Base-by-base conservation (phyloP, 2,888 invertebrate species). In the Melolontha melolontha region DNA sequence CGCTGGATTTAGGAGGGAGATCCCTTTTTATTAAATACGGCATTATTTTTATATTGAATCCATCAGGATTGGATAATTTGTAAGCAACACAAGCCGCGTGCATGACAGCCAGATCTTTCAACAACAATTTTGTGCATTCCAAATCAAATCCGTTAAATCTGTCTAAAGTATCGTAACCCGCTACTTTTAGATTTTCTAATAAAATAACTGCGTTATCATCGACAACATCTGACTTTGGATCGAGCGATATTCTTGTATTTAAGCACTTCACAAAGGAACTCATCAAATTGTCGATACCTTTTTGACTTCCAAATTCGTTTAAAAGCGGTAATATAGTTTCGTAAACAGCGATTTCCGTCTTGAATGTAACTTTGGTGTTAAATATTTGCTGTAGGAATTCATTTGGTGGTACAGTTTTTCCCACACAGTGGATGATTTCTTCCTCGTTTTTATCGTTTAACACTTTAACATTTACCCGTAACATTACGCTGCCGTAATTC, bases 401-500 rank as follows among this genome's bases (percentile, higher is more conserved):
- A 27, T 85, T 85, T 1, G 83, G 81, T 0, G 87, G 87, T 5
- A 84, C 80, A 72, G 86, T 77, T 74, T 88, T 88, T 0, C 85
- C 87, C 4, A 87, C 84, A 0, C 87, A 67, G 6, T 84, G 74
- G 22, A 86, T 63, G 4, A 81, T 77, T 65, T 83, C 79, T 34
- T 63, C 55, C 17, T 69, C 50, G 7, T 47, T 44, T 34, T 62
- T 41, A 10, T 69, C 42, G 10, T 69, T 49, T 5, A 52, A 34
- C 0, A 47, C 12, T 4, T 76, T 79, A 0, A 83, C 44, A 16
- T 75, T 72, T 5, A 79, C 73, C 1, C 80, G 79, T 0, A 87
- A 72, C 77, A 88, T 87, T 0, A 85, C 76, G 72, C 88, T 88
- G 0, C 87, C 88, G 75, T 87, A 88, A 75, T 88, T 88, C 71